Evolutionary conservation across 2,888 invertebrate species (phyloP), one percentile per base, ranked within the genome.

Genomic region (Cartodere bifasciata): DNA sequence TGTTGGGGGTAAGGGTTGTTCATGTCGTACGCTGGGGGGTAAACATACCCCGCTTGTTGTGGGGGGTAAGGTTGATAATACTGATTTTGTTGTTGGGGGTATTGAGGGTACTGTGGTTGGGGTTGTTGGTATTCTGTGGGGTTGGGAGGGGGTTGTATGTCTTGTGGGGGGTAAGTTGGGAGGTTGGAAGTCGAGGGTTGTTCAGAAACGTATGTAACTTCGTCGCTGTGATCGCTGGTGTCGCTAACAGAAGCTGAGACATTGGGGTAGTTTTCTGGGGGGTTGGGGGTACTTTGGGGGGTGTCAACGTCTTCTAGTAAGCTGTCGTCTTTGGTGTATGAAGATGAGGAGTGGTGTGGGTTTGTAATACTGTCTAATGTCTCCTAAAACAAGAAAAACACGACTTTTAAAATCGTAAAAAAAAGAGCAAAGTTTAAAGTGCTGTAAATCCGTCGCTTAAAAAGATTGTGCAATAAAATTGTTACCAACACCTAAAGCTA

Each of bases 341-440:
- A 43, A 42, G 35, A 49, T n/a, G n/a, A n/a, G n/a, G n/a, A n/a
- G n/a, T n/a, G n/a, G n/a, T n/a, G 50, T 2, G 55, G 53, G 29
- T 50, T 56, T 4, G 60, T 56, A 31, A 61, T 60, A 39, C 52
- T 57, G 39, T 61, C 58, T 35, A 57, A 46, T 7, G 58, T 57
- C 35, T 58, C 58, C 56, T 58, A 37, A 23, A 41, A 43, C n/a
- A n/a, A n/a, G n/a, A n/a, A n/a, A n/a, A n/a, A n/a, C n/a, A n/a
- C n/a, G n/a, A n/a, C n/a, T n/a, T n/a, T n/a, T n/a, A n/a, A n/a
- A n/a, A n/a, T n/a, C n/a, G n/a, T n/a, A n/a, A 14, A 33, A 32
- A 23, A 32, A 10, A 28, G 10, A 26, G 17, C 6, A 17, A 31
- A 14, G 13, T 3, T 13, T 9, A 3, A 21, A 23, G 20, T 24